phyloP scores from a whole-genome alignment of 2,113 vertebrate genomes.

The Oriolus oriolus region DNA sequence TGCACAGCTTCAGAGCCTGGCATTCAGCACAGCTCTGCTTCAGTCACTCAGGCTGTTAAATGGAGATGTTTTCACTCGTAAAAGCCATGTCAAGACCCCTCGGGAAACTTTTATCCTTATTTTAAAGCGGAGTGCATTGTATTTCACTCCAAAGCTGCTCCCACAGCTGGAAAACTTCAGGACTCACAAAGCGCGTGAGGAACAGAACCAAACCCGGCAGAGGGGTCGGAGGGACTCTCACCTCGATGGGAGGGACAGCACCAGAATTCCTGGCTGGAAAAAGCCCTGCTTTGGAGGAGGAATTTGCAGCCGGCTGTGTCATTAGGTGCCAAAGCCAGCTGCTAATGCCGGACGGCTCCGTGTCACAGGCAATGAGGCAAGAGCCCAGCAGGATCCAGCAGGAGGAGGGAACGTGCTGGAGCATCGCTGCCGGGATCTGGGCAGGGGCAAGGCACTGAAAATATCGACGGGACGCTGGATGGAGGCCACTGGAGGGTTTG shows the following conservation, averaged over 20 bases:
- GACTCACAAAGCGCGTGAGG: fast-evolving
- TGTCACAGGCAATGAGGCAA: neutral
- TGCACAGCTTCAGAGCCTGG: neutral
- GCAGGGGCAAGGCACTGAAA: neutral
- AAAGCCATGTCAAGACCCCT: neutral
- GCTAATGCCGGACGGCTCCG: neutral
- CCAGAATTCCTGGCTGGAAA: neutral
- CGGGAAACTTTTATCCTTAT: neutral
- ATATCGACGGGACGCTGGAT: neutral
- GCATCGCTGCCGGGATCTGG: neutral
- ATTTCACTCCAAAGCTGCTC: neutral
- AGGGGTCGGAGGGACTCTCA: neutral
- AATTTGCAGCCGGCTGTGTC: neutral
- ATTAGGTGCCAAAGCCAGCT: neutral
- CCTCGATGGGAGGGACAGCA: neutral
- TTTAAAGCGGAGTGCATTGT: neutral
- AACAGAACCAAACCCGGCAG: neutral
- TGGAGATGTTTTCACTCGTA: neutral
- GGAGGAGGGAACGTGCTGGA: neutral
- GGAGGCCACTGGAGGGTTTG: neutral
- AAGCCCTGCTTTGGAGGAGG: neutral
- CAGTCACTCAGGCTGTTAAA: neutral
- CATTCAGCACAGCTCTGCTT: neutral
- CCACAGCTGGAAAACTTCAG: neutral
- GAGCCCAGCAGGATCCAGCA: neutral